phyloP scores from a whole-genome alignment of 2,888 invertebrate species.

The Caenorhabditis uteleia region DNA sequence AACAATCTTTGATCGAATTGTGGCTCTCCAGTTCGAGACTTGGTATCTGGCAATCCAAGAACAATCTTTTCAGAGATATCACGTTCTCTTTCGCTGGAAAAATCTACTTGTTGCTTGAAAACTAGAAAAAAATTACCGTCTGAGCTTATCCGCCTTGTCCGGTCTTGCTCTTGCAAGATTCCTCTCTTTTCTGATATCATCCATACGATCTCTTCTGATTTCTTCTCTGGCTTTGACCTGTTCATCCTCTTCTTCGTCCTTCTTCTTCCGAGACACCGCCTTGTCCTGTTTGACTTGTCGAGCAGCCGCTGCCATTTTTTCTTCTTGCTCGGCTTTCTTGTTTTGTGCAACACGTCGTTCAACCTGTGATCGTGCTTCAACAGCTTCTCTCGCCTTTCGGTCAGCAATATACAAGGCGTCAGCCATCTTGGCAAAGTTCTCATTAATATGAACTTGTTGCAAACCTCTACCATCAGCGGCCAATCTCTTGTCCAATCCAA shows the following conservation, averaged over 20 bases:
- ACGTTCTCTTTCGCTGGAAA: slow-evolving; percentile 80
- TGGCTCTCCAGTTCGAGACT: slow-evolving; percentile 69
- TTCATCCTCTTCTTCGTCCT: slow-evolving; percentile 76
- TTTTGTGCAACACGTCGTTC: slow-evolving; percentile 89
- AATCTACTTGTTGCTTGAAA: not conserved
- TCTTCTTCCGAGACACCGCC: slow-evolving; percentile 25
- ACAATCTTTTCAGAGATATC: slow-evolving; percentile 99
- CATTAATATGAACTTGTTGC: slow-evolving; percentile 88
- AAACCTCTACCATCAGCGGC: slow-evolving; percentile 97
- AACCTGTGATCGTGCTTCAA: slow-evolving; percentile 91
- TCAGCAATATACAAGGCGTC: slow-evolving; percentile 98
- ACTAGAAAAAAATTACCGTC: slow-evolving; percentile 24
- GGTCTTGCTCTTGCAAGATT: slow-evolving; percentile 92
- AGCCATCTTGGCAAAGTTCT: slow-evolving; percentile 97
- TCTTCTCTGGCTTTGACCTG: slow-evolving; percentile 81
- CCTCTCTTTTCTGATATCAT: slow-evolving; percentile 77
- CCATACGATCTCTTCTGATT: slow-evolving; percentile 72
- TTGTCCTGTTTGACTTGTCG: slow-evolving; percentile 81
- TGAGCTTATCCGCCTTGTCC: slow-evolving; percentile 83
- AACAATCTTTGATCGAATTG: slow-evolving; percentile 92
- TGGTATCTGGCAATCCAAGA: slow-evolving; percentile 87
- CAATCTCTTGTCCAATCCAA: slow-evolving; percentile 93
- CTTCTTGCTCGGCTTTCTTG: slow-evolving; percentile 81
- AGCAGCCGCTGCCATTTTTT: slow-evolving; percentile 87
- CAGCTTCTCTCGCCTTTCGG: slow-evolving; percentile 93